A percentile compares a stretch with the other conserved stretches of the same genome.
These are phyloP conservation scores for Eumerus sabulonum DNA, from an alignment of 2,888 invertebrate genomes.

Conservation along the genomic window DNA sequence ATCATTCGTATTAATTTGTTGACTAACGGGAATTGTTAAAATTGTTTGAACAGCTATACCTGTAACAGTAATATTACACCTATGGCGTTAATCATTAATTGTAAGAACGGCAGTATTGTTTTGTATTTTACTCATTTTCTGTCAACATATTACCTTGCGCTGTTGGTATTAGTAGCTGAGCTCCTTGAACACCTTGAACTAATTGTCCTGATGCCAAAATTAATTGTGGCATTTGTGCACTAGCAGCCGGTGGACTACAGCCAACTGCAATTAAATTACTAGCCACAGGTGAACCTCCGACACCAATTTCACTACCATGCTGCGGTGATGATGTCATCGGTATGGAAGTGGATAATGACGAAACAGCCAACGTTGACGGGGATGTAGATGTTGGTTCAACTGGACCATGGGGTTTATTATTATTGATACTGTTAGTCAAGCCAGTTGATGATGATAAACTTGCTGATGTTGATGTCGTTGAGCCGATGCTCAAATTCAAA, in stretches of 20 bases:
- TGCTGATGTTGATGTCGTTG: slow-evolving; percentile 71
- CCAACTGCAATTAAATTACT: slow-evolving; percentile 67
- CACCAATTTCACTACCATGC: slow-evolving; percentile 77
- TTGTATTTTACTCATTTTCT: too few relatives aligned
- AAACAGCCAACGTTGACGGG: slow-evolving; percentile 71
- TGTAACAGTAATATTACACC: slow-evolving; percentile 76
- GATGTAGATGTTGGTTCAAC: slow-evolving; percentile 70
- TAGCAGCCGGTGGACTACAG: slow-evolving; percentile 74
- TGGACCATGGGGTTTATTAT: slow-evolving; percentile 67
- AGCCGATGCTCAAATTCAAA: slow-evolving; percentile 89
- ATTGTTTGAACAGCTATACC: slow-evolving; percentile 97
- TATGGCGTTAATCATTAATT: background rate
- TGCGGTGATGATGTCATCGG: slow-evolving; percentile 79
- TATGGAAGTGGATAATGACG: slow-evolving; percentile 73
- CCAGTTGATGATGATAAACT: slow-evolving; percentile 71
- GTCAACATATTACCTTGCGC: slow-evolving; percentile 86
- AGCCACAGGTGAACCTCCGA: slow-evolving; percentile 80
- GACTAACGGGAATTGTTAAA: slow-evolving; percentile 94
- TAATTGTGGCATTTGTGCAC: slow-evolving; percentile 89
- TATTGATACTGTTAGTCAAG: slow-evolving; percentile 65
- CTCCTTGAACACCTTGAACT: slow-evolving; percentile 95
- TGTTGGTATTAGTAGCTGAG: slow-evolving; percentile 96
- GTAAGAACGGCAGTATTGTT: background rate
- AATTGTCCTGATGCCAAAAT: slow-evolving; percentile 94
- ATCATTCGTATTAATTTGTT: slow-evolving; percentile 87